phyloP scores from a whole-genome alignment of 2,113 vertebrate species.

The Salvelinus fontinalis region DNA sequence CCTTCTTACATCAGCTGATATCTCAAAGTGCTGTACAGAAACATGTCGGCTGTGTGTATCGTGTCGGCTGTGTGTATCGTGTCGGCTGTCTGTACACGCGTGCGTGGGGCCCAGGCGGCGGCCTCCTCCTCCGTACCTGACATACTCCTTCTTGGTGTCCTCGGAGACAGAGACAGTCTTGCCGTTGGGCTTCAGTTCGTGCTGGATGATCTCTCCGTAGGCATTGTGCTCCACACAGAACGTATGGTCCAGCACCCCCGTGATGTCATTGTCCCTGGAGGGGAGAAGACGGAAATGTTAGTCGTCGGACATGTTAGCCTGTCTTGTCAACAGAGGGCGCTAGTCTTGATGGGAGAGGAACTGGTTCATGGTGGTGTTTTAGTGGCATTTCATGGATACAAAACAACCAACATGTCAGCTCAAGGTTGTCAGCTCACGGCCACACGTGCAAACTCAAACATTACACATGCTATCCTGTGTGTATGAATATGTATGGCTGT shows the following conservation, averaged over 20 bases:
- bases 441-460: too few relatives aligned
- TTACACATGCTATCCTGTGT: background rate
- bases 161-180: constrained; percentile 92
- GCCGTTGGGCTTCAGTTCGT: constrained; percentile 97
- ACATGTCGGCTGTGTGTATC: background rate
- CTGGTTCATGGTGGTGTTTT: too few relatives aligned
- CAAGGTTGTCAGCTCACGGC: background rate
- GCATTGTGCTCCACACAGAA: constrained; percentile 98
- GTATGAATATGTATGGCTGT: background rate
- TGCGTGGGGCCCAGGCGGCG: background rate
- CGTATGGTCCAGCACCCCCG: constrained; percentile 95
- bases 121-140: constrained; percentile 66
- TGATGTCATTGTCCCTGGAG: constrained; percentile 93
- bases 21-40: too few relatives aligned
- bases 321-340: constrained; percentile 46
- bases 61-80: background rate
- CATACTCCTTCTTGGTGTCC: constrained; percentile 98
- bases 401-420: too few relatives aligned
- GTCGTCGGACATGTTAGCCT: background rate
- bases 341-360: background rate
- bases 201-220: constrained; percentile 97
- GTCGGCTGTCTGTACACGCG: background rate
- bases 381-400: too few relatives aligned
- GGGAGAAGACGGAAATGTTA: background rate
- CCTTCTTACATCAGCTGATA: too few relatives aligned